Conservation (phyloP, 2,888 invertebrate genomes). For the Drosophila ustulata region DNA sequence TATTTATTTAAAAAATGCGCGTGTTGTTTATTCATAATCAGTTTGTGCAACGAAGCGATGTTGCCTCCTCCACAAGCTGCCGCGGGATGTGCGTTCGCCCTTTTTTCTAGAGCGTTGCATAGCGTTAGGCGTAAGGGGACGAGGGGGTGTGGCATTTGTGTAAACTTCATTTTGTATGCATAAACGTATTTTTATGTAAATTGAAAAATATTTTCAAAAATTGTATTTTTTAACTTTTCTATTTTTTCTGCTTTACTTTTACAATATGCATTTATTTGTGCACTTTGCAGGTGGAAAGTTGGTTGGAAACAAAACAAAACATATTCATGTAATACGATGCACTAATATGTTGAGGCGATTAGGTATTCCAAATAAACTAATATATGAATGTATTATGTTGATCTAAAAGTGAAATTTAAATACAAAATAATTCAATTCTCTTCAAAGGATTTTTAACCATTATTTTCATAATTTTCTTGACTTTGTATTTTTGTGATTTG, state of each 20-base stretch:
- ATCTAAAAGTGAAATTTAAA: too few relatives aligned
- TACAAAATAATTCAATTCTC: too few relatives aligned
- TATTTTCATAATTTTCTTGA: too few relatives aligned
- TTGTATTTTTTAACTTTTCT: constrained; percentile 14
- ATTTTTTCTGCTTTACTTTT: not conserved
- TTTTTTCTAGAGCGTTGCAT: constrained; percentile 54
- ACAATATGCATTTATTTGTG: not conserved
- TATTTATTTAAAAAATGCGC: constrained; percentile 47
- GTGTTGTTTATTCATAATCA: constrained; percentile 82
- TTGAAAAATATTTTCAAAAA: constrained; percentile 63
- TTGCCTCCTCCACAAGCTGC: constrained; percentile 26
- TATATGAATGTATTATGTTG: too few relatives aligned
- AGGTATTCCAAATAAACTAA: not conserved
- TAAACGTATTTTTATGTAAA: constrained; percentile 78
- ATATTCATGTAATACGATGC: not conserved
- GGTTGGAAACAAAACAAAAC: not conserved
- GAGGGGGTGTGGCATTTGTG: constrained; percentile 41
- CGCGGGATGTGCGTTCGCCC: constrained; percentile 34
- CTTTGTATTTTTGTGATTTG: too few relatives aligned
- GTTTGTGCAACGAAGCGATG: constrained; percentile 72
- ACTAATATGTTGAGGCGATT: not conserved
- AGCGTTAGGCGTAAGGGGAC: constrained; percentile 54
- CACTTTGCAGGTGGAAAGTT: not conserved
- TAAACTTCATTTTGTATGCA: constrained; percentile 73
- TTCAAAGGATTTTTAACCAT: too few relatives aligned